Evolutionary conservation across 2,113 vertebrate genomes (phyloP), one percentile per base, ranked within the genome.

Genomic region (Tachuris rubrigastra): DNA sequence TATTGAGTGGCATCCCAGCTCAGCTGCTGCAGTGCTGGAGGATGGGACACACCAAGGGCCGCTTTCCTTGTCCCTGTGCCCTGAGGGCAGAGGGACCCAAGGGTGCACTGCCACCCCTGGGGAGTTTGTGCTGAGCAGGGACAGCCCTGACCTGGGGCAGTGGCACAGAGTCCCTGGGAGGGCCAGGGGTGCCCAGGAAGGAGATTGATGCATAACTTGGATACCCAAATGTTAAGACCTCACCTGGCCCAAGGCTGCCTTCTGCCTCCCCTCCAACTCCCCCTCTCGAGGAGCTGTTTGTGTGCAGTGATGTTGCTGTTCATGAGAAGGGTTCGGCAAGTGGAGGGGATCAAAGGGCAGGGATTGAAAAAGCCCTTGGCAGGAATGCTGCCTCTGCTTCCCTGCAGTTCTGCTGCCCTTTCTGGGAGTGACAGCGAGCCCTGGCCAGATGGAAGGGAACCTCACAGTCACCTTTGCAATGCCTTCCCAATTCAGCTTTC

Each of bases 151-250:
- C 35, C 33, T 20, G 66, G 35, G 78, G 59, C 7, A 24, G 33
- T 0, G 1, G 31, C 9, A 6, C 14, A 12, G 16, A 18, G 17
- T 6, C 18, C 14, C 14, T 55, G 7, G 4, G 50, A 22, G 5
- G 10, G 19, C 9, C 47, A 33, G 53, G 58, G 62, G 33, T 22
- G 69, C 15, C 19, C 15, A 10, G 19, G 65, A 9, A n/a, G n/a
- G 12, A 20, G 42, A 20, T 5, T 37, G n/a, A 28, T 74, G 8
- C 1, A 2, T 53, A 69, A 23, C 10, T 56, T 52, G 42, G n/a
- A 27, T 33, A 39, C 23, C 2, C 3, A 35, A 24, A 35, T 19
- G 14, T 22, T 53, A 52, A 73, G 72, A 62, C 44, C 4, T 7
- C 19, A 30, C 5, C 14, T 65, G 0, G 4, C 33, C 14, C 37